These are phyloP conservation scores for Heterochromis multidens DNA, from an alignment of 2,113 vertebrate genomes.

Conservation along the genomic window DNA sequence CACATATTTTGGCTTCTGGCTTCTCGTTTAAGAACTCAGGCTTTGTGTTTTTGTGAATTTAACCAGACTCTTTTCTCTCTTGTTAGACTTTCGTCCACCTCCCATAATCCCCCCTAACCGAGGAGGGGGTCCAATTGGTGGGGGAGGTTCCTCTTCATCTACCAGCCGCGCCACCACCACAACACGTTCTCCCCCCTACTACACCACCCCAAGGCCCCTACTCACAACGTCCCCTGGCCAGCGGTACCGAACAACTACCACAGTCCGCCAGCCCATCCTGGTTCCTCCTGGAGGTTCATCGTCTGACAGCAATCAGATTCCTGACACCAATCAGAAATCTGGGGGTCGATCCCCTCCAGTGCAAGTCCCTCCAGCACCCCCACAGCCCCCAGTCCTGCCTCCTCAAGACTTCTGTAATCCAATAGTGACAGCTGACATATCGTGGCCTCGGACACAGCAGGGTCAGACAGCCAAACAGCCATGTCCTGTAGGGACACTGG, in stretches of 20 bases:
- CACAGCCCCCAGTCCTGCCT: conserved; percentile 79
- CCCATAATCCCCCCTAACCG: conserved; percentile 60
- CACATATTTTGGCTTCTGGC: neutral
- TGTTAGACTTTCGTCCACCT: conserved; percentile 59
- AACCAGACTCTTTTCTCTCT: neutral
- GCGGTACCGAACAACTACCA: conserved; percentile 83
- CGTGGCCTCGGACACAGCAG: conserved; percentile 92
- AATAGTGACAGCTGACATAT: conserved; percentile 84
- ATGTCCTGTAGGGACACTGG: conserved; percentile 89
- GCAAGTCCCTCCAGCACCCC: conserved; percentile 58
- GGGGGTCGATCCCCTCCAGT: conserved; percentile 38
- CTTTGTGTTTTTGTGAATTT: neutral
- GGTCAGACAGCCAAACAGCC: conserved; percentile 93
- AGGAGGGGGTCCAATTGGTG: conserved; percentile 27
- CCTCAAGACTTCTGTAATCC: conserved; percentile 87
- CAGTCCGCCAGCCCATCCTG: conserved; percentile 55
- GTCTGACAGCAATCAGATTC: conserved; percentile 68
- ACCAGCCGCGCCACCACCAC: conserved; percentile 80
- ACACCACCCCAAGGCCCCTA: conserved; percentile 75
- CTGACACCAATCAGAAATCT: conserved; percentile 69
- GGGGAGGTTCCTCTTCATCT: conserved; percentile 67
- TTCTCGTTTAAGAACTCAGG: neutral
- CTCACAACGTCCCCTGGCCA: conserved; percentile 76
- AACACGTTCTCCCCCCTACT: conserved; percentile 71
- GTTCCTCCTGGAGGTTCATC: conserved; percentile 41